These are phyloP conservation scores for Agonum fuliginosum DNA, from an alignment of 2,888 invertebrate species.

Conservation along the genomic window DNA sequence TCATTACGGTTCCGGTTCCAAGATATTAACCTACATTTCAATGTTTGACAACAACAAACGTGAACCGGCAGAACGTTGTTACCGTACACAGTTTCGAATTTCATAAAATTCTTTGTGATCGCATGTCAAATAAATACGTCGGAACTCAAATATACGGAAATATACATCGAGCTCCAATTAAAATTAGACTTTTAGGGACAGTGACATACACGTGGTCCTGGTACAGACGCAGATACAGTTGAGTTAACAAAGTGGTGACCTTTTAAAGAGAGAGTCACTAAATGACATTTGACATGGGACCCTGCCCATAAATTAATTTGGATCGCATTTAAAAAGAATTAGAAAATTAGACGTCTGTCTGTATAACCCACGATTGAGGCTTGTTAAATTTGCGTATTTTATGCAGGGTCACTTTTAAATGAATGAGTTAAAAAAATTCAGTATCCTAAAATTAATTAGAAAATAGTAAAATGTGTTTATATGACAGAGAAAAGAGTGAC, in stretches of 20 bases:
- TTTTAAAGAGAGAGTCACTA: neutral
- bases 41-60: slow-evolving; percentile 2
- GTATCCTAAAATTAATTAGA: too few relatives aligned
- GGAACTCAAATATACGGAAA: slow-evolving; percentile 23
- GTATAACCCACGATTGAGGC: slow-evolving; percentile 13
- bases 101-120: slow-evolving; percentile 28
- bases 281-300: slow-evolving; percentile 56
- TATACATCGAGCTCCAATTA: slow-evolving; percentile 31
- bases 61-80: neutral
- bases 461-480: too few relatives aligned
- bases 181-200: slow-evolving; percentile 9
- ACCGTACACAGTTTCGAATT: slow-evolving; percentile 10
- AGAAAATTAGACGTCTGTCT: slow-evolving; percentile 41
- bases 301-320: slow-evolving; percentile 49
- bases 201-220: neutral
- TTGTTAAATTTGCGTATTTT: too few relatives aligned
- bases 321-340: slow-evolving; percentile 53
- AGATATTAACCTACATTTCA: slow-evolving; percentile 20
- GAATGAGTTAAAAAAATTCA: too few relatives aligned
- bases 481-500: too few relatives aligned
- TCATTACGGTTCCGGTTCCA: neutral
- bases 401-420: too few relatives aligned
- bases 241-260: slow-evolving; percentile 26
- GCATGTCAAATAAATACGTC: slow-evolving; percentile 26
- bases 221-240: neutral